Evolutionary conservation across 2,888 invertebrate species (phyloP).

Genomic region (Gastrophysa polygoni): DNA sequence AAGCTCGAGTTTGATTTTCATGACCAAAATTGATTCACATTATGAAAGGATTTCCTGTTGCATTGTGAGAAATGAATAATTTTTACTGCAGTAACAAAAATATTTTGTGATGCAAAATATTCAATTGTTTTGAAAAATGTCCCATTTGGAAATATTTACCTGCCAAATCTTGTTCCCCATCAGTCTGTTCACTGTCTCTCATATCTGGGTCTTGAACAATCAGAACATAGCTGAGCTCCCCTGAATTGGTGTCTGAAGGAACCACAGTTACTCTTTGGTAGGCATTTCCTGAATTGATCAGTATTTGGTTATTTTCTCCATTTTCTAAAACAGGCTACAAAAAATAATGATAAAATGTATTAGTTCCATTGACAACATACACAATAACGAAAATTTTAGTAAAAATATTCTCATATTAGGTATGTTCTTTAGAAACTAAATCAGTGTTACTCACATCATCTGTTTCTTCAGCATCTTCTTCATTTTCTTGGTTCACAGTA

Average conservation of each 20-base stretch:
- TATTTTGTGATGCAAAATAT: too few species aligned
- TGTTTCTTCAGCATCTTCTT: conserved; percentile 50
- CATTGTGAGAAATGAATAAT: too few species aligned
- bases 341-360: conserved; percentile 13
- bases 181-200: conserved; percentile 60
- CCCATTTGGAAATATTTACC: conserved; percentile 44
- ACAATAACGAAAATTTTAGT: too few species aligned
- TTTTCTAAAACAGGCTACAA: conserved; percentile 32
- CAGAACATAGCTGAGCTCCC: conserved; percentile 86
- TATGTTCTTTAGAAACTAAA: too few species aligned
- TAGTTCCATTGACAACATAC: background rate
- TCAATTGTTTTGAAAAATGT: too few species aligned
- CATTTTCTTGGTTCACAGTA: conserved; percentile 60
- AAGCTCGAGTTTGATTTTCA: too few species aligned
- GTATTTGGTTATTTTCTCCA: conserved; percentile 57
- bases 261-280: conserved; percentile 86
- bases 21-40: too few species aligned
- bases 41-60: too few species aligned
- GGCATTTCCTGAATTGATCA: conserved; percentile 65
- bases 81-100: too few species aligned
- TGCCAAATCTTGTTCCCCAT: conserved; percentile 63
- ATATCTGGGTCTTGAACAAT: conserved; percentile 73
- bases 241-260: conserved; percentile 75
- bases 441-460: conserved; percentile 50
- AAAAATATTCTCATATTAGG: too few species aligned